Base-by-base conservation (phyloP, 2,797 vertebrate species). In the Sternarchorhynchus goeldii region DNA sequence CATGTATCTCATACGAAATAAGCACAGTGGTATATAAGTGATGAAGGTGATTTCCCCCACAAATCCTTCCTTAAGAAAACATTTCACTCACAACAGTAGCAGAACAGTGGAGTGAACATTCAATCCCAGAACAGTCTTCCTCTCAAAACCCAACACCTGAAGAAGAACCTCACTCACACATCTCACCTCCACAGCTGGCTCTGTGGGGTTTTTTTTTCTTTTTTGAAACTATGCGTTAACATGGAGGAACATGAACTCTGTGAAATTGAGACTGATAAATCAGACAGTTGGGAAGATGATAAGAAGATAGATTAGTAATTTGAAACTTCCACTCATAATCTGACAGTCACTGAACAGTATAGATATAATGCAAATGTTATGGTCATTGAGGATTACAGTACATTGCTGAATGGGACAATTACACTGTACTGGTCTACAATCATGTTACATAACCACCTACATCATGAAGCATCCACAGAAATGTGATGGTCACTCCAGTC, bases 11-110 rank as follows among this genome's bases (percentile, higher is more conserved):
- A 93, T 94, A 93, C 93, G 93, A 94, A 89, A 86, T 82, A 93
- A 94, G 93, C 94, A 94, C 93, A 94, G 93, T 94, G 93, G 94
- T 92, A 93, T 91, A 93, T 93, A 91, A 93, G 87, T 87, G 87
- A 92, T 90, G 92, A 86, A 89, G 89, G 92, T 90, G 91, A 87
- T 87, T 87, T 88, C 87, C 85, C 25, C 83, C 86, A 89, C 89
- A 88, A 76, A 85, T 67, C 75, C 67, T 90, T 83, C 83, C 85
- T 80, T 87, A 87, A 87, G 87, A 82, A 41, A 85, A 92, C 90
- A 93, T 93, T 93, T 90, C 93, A 89, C 92, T 93, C 93, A 93
- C 32, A 39, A 72, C 57, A 72, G 50, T 32, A 72, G 69, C 88
- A 85, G 82, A 87, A 72, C 32, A 36, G 55, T 25, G 67, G 50